These are phyloP conservation scores for Ciona savignyi DNA, from an alignment of 23 tunicate species.

Conservation along the genomic window DNA sequence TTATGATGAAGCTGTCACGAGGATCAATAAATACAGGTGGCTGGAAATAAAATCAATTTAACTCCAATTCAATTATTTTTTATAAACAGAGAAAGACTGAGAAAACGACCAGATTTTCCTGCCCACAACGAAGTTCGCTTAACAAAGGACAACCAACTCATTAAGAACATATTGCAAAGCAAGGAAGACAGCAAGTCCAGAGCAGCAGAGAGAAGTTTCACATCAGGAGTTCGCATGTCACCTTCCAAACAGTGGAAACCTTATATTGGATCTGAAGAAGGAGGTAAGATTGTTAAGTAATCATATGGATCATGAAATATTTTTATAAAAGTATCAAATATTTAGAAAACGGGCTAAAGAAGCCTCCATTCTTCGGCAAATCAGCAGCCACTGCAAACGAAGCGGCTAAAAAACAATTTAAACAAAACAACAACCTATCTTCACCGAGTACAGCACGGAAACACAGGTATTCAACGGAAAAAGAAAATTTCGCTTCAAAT, in stretches of 20 bases:
- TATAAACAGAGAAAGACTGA: slow-evolving; percentile 26
- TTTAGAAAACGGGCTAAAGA: slow-evolving; percentile 9
- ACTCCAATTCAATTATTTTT: too few species aligned
- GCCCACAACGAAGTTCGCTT: neutral
- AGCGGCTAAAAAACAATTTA: slow-evolving; percentile 26
- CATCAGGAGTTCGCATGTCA: slow-evolving; percentile 65
- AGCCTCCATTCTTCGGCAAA: slow-evolving; percentile 37
- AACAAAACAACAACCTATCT: slow-evolving; percentile 3
- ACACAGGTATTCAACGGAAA: neutral
- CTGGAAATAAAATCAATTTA: too few species aligned
- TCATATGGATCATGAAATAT: neutral
- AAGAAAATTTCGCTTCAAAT: slow-evolving; percentile 4
- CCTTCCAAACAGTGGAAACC: slow-evolving; percentile 92
- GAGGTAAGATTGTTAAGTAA: neutral
- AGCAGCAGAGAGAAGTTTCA: neutral
- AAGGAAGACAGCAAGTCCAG: slow-evolving; percentile 25
- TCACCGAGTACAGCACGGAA: slow-evolving; percentile 8
- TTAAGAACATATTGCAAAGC: slow-evolving; percentile 23
- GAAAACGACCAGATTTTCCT: slow-evolving; percentile 14
- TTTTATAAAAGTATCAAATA: neutral
- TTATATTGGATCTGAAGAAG: slow-evolving; percentile 12
- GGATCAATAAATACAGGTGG: slow-evolving; percentile 82
- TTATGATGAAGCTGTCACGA: slow-evolving; percentile 72
- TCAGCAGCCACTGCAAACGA: slow-evolving; percentile 23
- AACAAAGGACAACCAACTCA: slow-evolving; percentile 17